phyloP scores from a whole-genome alignment of 2,888 invertebrate species.

The Tinea pellionella region DNA sequence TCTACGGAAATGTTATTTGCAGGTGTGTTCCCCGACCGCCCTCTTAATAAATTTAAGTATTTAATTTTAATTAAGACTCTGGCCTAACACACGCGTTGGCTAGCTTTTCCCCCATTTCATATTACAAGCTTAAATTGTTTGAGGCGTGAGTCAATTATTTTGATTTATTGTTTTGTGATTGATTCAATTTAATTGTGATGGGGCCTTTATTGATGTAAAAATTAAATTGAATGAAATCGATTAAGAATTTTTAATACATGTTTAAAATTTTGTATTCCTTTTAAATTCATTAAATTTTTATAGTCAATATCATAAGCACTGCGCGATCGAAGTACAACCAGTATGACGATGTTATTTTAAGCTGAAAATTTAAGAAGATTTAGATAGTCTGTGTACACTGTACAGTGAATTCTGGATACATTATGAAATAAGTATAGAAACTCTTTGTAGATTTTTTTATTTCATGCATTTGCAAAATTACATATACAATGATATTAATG shows the following conservation, averaged over 20 bases:
- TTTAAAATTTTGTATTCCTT: too few relatives aligned
- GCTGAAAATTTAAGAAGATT: too few relatives aligned
- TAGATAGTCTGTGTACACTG: too few relatives aligned
- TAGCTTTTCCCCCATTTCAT: not conserved
- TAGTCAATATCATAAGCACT: too few relatives aligned
- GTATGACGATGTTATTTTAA: too few relatives aligned
- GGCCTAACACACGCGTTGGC: conserved; percentile 17
- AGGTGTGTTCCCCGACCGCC: conserved; percentile 14
- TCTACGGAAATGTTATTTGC: not conserved
- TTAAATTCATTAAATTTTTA: too few relatives aligned
- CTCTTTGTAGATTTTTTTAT: too few relatives aligned
- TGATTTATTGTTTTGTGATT: conserved; percentile 67
- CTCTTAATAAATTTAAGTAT: conserved; percentile 22
- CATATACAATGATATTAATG: too few relatives aligned
- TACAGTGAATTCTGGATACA: too few relatives aligned
- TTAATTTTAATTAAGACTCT: not conserved
- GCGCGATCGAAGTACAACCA: too few relatives aligned
- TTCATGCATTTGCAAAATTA: too few relatives aligned
- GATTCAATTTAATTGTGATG: conserved; percentile 61
- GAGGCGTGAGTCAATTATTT: conserved; percentile 41
- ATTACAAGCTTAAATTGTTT: conserved; percentile 2
- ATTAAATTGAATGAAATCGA: conserved; percentile 56
- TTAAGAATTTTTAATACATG: not conserved
- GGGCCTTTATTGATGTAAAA: conserved; percentile 31
- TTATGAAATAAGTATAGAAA: too few relatives aligned